These are phyloP conservation scores for Eupleurogrammus muticus DNA, from an alignment of 2,797 vertebrate species.

Conservation along the genomic window DNA sequence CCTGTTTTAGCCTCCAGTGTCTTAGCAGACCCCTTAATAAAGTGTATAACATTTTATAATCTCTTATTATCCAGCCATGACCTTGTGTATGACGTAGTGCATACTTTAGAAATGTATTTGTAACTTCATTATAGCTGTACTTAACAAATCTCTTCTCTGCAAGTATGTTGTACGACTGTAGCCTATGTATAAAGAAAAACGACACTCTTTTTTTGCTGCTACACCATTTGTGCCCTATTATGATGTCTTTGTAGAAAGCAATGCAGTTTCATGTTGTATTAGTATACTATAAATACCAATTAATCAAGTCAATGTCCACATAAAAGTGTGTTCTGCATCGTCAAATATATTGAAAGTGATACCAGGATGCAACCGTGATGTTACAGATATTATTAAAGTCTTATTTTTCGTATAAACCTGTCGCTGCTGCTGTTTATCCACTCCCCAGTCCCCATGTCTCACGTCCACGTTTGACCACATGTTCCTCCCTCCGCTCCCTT, in stretches of 20 bases:
- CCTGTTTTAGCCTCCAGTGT: slow-evolving; percentile 64
- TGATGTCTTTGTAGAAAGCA: slow-evolving; percentile 77
- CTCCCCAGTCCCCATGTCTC: slow-evolving; percentile 3
- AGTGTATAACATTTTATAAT: slow-evolving; percentile 73
- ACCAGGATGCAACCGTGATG: slow-evolving; percentile 78
- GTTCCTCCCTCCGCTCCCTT: slow-evolving; percentile 43
- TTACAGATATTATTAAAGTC: slow-evolving; percentile 87
- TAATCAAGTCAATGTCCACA: slow-evolving; percentile 76
- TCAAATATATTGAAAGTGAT: slow-evolving; percentile 73
- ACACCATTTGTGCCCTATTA: slow-evolving; percentile 88
- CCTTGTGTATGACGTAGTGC: slow-evolving; percentile 69
- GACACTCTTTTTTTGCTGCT: slow-evolving; percentile 85
- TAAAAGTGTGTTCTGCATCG: slow-evolving; percentile 70
- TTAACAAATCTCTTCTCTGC: slow-evolving; percentile 70
- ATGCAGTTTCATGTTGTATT: slow-evolving; percentile 77
- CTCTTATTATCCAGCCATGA: slow-evolving; percentile 68
- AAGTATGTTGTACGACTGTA: slow-evolving; percentile 74
- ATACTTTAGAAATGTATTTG: slow-evolving; percentile 71
- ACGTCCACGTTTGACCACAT: slow-evolving; percentile 42
- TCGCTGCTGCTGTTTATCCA: slow-evolving; percentile 41
- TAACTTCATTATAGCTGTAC: slow-evolving; percentile 68
- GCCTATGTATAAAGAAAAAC: slow-evolving; percentile 72
- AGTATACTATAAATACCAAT: slow-evolving; percentile 65
- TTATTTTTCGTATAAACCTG: slow-evolving; percentile 85
- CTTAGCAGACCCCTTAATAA: slow-evolving; percentile 65